Evolutionary conservation across 2,797 vertebrate species (phyloP).

Genomic region (Tauraco hartlaubi): DNA sequence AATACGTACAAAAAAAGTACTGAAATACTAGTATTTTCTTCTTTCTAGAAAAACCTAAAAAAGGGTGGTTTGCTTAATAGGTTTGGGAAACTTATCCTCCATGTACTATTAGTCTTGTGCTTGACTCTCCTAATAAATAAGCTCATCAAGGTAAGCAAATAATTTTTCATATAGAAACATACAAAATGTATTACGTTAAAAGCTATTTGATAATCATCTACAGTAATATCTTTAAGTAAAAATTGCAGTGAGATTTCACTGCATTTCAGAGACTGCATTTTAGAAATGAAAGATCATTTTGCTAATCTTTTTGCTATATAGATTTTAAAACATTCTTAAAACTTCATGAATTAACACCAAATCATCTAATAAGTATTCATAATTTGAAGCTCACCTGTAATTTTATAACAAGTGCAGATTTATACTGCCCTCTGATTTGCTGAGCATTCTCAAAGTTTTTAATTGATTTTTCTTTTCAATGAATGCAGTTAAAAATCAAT

Average conservation of each 20-base stretch:
- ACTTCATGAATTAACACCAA: neutral
- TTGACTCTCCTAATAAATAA: conserved; percentile 91
- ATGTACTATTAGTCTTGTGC: conserved; percentile 85
- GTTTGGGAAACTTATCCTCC: conserved; percentile 87
- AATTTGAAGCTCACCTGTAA: neutral
- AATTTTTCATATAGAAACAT: neutral
- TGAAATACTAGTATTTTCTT: conserved; percentile 41
- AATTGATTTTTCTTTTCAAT: neutral
- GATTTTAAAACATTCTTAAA: neutral
- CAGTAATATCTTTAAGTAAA: neutral
- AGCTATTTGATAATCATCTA: neutral
- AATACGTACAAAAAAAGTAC: neutral
- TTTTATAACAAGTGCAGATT: neutral
- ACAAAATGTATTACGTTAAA: neutral
- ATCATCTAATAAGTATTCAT: neutral
- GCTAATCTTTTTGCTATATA: neutral
- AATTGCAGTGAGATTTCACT: neutral
- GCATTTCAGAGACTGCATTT: neutral
- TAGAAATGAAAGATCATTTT: neutral
- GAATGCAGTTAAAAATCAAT: neutral
- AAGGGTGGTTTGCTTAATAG: conserved; percentile 84
- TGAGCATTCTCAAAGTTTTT: neutral
- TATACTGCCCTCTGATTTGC: neutral
- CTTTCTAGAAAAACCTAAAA: conserved; percentile 88
- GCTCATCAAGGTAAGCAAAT: conserved; percentile 87